Evolutionary conservation across 1,140 invertebrate genomes (phyloP).

Genomic region (Hesperophylax magnus): DNA sequence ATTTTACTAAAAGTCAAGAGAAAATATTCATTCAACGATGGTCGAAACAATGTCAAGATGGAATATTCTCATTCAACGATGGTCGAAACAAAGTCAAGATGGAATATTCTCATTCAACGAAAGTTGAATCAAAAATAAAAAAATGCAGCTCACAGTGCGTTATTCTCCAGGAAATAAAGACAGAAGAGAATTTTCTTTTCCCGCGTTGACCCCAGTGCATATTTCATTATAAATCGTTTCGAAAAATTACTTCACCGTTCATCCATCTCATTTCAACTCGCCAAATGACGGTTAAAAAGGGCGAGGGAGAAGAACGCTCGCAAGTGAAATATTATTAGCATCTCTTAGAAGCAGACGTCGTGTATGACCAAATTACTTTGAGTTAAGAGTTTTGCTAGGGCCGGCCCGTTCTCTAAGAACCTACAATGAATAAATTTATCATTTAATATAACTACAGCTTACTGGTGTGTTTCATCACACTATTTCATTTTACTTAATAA

Average conservation of each 20-base stretch:
- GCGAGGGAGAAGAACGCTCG: conserved; percentile 10
- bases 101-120: neutral
- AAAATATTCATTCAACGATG: neutral
- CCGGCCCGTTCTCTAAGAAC: too few relatives aligned
- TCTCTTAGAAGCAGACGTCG: conserved; percentile 41
- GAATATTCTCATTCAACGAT: neutral
- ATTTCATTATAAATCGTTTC: conserved; percentile 53
- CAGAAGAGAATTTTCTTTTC: conserved; percentile 13
- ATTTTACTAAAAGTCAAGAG: neutral
- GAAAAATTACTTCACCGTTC: conserved; percentile 52
- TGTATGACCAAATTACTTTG: conserved; percentile 34
- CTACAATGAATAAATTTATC: too few relatives aligned
- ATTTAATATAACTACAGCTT: too few relatives aligned
- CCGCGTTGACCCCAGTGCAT: conserved; percentile 45
- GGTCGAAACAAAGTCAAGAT: neutral
- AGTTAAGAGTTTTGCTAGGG: neutral
- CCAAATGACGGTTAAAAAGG: neutral
- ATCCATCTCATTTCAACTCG: conserved; percentile 33
- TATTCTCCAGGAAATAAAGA: neutral
- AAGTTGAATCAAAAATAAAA: conserved; percentile 5
- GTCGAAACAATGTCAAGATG: neutral
- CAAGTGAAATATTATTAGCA: conserved; percentile 45
- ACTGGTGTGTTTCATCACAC: too few relatives aligned
- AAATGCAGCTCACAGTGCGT: neutral
- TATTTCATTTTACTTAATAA: too few relatives aligned